A percentile compares a stretch with the other conserved stretches of the same genome.
phyloP scores from a whole-genome alignment of 92 coral and sea anemone genomes.

The Umimayanthus kanabou region DNA sequence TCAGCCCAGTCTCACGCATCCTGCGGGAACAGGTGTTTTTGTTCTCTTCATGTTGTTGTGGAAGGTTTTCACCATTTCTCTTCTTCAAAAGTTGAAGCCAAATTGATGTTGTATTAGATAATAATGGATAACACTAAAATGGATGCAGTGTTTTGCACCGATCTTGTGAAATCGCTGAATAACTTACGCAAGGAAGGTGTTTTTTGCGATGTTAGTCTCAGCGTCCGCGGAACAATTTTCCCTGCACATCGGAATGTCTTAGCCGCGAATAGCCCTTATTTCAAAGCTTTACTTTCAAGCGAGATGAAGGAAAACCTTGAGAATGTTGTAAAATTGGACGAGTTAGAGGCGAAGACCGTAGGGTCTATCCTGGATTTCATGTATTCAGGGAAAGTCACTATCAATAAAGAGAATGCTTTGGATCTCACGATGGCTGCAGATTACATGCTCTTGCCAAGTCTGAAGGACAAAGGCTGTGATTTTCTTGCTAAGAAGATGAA shows the following conservation, averaged over 20 bases:
- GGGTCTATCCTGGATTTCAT: conserved; percentile 69
- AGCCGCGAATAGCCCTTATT: conserved; percentile 83
- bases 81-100: background rate
- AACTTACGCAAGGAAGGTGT: conserved; percentile 72
- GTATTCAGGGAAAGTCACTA: conserved; percentile 71
- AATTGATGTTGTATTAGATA: background rate
- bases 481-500: conserved; percentile 68
- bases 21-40: conserved; percentile 21
- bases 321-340: conserved; percentile 65
- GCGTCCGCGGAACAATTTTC: conserved; percentile 60
- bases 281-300: conserved; percentile 76
- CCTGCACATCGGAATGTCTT: conserved; percentile 79
- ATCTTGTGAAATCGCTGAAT: conserved; percentile 62
- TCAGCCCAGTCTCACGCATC: conserved; percentile 22
- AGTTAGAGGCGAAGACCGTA: conserved; percentile 62
- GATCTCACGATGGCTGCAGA: conserved; percentile 78
- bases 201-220: conserved; percentile 75
- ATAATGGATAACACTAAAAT: conserved; percentile 56
- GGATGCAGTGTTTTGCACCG: conserved; percentile 60
- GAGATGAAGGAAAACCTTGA: conserved; percentile 81
- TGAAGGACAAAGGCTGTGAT: conserved; percentile 71
- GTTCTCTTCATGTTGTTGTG: background rate
- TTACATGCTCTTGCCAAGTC: conserved; percentile 66
- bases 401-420: conserved; percentile 64
- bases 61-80: background rate